Evolutionary conservation across 2,113 vertebrate species (phyloP).

Genomic region (Aleadryas rufinucha): DNA sequence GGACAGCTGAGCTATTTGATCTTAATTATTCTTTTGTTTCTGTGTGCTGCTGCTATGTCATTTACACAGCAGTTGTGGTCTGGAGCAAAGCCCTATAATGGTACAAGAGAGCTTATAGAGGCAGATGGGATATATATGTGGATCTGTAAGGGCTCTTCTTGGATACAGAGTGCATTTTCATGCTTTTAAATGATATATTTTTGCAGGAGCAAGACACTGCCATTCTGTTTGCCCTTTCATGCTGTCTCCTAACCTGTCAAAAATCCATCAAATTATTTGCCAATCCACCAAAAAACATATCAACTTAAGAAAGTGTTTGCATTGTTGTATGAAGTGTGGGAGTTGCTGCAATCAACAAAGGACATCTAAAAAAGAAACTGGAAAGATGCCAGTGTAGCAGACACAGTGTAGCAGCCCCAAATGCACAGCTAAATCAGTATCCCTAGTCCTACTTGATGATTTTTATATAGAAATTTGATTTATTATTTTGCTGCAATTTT

Average conservation of each 20-base stretch:
- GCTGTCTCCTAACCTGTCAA: background rate
- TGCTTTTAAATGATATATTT: background rate
- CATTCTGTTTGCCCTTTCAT: background rate
- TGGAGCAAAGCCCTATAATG: constrained; percentile 13
- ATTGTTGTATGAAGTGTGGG: background rate
- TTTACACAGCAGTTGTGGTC: background rate
- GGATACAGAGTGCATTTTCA: background rate
- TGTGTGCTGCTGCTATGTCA: background rate
- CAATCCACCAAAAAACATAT: background rate
- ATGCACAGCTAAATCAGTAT: background rate
- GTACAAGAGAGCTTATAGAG: background rate
- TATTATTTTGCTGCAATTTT: background rate
- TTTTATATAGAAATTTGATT: background rate
- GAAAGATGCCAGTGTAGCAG: background rate
- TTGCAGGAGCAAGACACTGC: background rate
- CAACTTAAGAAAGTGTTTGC: background rate
- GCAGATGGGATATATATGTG: background rate
- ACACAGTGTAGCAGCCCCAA: background rate
- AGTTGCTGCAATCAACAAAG: background rate
- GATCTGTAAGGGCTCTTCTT: background rate
- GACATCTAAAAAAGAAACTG: background rate
- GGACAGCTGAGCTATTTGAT: background rate
- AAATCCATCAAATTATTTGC: background rate
- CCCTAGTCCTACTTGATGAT: background rate
- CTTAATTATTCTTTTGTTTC: constrained; percentile 24